phyloP scores from a whole-genome alignment of 2,113 vertebrate genomes.

The Hyla sarda region DNA sequence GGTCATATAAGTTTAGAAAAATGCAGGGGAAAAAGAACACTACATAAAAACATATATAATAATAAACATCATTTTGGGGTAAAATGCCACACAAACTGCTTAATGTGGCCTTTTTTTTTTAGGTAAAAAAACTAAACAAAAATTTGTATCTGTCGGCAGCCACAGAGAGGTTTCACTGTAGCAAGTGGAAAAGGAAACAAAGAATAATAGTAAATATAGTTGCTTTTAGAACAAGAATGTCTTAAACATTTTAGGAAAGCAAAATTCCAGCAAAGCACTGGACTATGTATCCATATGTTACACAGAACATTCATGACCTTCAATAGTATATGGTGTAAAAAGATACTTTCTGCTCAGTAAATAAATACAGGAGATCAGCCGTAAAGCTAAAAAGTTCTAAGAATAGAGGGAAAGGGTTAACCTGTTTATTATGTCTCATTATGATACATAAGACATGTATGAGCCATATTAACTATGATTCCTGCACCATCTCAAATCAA shows the following conservation, averaged over 20 bases:
- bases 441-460: neutral
- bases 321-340: neutral
- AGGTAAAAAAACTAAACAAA: no score
- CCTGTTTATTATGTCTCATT: neutral
- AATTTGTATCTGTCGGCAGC: no score
- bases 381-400: neutral
- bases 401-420: neutral
- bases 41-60: no score
- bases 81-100: no score
- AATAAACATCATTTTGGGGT: no score
- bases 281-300: neutral
- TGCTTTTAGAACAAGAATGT: neutral
- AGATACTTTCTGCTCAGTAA: neutral
- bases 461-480: neutral
- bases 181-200: no score
- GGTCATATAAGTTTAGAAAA: no score
- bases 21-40: no score
- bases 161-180: no score
- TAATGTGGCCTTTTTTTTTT: no score
- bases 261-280: neutral
- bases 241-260: neutral
- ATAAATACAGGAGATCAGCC: neutral
- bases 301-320: neutral
- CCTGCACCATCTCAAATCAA: neutral
- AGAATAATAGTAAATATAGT: no score